phyloP scores from a whole-genome alignment of 2,113 vertebrate genomes.

The Corythornis vintsioides region DNA sequence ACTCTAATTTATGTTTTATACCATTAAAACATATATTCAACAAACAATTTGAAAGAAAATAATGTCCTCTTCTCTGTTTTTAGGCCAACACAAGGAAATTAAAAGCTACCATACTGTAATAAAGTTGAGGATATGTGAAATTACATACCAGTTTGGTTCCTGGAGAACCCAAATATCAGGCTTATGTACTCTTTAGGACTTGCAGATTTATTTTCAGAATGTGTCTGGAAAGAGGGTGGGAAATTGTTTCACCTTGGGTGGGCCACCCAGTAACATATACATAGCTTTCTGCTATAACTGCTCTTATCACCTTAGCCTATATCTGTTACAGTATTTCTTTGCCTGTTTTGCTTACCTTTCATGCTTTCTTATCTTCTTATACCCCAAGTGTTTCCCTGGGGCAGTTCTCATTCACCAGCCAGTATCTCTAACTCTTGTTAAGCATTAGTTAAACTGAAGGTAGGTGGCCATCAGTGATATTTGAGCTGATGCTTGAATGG shows the following conservation, averaged over 20 bases:
- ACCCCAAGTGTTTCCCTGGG: neutral
- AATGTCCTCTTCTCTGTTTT: neutral
- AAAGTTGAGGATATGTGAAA: neutral
- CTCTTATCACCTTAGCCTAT: neutral
- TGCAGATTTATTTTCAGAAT: neutral
- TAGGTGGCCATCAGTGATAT: neutral
- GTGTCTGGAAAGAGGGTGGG: neutral
- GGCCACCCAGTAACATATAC: neutral
- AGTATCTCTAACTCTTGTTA: neutral
- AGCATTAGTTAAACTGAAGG: neutral
- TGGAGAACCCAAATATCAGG: neutral
- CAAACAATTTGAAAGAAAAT: neutral
- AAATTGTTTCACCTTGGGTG: neutral
- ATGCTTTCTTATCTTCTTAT: neutral
- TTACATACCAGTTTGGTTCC: neutral
- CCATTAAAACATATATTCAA: neutral
- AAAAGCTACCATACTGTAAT: neutral
- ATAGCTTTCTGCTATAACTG: neutral
- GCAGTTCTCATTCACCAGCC: neutral
- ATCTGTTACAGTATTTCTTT: neutral
- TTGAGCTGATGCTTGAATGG: neutral
- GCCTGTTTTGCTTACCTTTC: neutral
- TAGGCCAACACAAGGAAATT: neutral
- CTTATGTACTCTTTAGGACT: neutral
- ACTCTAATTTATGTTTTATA: neutral